phyloP scores from a whole-genome alignment of 2,888 invertebrate genomes.

The Diaphora mendica region DNA sequence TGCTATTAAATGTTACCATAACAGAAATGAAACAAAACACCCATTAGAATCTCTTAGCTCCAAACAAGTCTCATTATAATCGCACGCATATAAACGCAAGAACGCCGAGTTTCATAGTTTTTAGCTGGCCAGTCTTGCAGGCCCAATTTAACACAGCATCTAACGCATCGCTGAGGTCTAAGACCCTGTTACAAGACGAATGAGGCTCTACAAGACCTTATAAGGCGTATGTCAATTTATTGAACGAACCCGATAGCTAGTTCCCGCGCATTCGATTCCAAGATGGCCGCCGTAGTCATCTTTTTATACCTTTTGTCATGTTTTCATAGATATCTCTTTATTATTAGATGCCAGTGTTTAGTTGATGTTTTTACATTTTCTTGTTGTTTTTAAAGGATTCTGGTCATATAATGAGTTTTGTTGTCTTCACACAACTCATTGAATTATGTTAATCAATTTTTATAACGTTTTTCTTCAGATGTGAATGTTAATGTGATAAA shows the following conservation, averaged over 20 bases:
- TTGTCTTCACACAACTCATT: background rate
- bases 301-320: slow-evolving; percentile 65
- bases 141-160: slow-evolving; percentile 70
- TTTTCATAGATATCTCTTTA: slow-evolving; percentile 66
- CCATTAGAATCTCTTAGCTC: slow-evolving; percentile 33
- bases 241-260: slow-evolving; percentile 68
- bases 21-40: slow-evolving; percentile 2
- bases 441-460: background rate
- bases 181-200: slow-evolving; percentile 71
- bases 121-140: slow-evolving; percentile 57
- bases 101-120: slow-evolving; percentile 45
- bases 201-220: slow-evolving; percentile 67
- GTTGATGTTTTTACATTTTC: slow-evolving; percentile 15
- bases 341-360: slow-evolving; percentile 52
- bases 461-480: background rate
- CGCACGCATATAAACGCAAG: slow-evolving; percentile 30
- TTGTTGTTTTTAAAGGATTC: background rate
- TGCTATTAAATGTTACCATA: background rate
- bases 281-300: slow-evolving; percentile 66
- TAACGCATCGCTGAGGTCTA: slow-evolving; percentile 67
- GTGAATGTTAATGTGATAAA: background rate
- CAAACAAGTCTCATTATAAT: slow-evolving; percentile 26
- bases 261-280: slow-evolving; percentile 73
- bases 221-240: slow-evolving; percentile 83
- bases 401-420: background rate